Percentiles rank a stretch among this genome's conserved stretches.
Conservation (phyloP, 2,888 invertebrate species). For the Oligia strigilis region DNA sequence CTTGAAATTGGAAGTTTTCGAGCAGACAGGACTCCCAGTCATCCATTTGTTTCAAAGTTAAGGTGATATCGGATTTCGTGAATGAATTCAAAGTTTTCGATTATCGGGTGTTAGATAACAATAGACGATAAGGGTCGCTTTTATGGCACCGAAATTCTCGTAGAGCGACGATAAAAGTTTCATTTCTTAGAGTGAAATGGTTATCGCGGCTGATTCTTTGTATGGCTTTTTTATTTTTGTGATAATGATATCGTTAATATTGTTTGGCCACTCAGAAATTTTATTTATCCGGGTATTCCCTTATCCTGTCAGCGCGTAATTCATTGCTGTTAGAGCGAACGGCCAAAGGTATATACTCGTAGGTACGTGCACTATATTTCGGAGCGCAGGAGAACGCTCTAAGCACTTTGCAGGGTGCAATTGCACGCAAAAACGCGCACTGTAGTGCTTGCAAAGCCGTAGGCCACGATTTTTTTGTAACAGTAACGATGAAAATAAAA, state of each 20-base stretch:
- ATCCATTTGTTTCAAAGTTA: constrained; percentile 76
- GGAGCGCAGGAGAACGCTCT: constrained; percentile 23
- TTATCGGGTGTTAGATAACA: constrained; percentile 77
- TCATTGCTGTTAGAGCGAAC: constrained; percentile 20
- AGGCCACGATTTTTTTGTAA: constrained; percentile 46
- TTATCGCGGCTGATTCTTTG: constrained; percentile 59
- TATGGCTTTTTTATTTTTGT: constrained; percentile 60
- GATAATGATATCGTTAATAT: constrained; percentile 57
- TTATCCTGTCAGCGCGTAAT: constrained; percentile 21
- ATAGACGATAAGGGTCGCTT: constrained; percentile 75
- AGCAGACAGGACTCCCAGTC: constrained; percentile 68
- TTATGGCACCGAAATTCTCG: constrained; percentile 76
- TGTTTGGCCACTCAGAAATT: constrained; percentile 36
- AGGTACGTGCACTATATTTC: constrained; percentile 27
- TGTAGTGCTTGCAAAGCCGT: constrained; percentile 41
- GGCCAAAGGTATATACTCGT: not conserved
- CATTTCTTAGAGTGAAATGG: constrained; percentile 67
- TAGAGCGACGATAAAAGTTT: constrained; percentile 75
- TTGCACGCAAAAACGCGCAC: constrained; percentile 50
- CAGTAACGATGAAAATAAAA: constrained; percentile 55
- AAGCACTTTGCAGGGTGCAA: constrained; percentile 44
- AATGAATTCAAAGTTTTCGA: constrained; percentile 75
- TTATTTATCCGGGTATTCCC: constrained; percentile 14
- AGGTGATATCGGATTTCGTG: constrained; percentile 78
- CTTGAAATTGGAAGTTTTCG: constrained; percentile 77